Conservation (phyloP, 2,888 invertebrate genomes). For the Hemithea aestivaria region DNA sequence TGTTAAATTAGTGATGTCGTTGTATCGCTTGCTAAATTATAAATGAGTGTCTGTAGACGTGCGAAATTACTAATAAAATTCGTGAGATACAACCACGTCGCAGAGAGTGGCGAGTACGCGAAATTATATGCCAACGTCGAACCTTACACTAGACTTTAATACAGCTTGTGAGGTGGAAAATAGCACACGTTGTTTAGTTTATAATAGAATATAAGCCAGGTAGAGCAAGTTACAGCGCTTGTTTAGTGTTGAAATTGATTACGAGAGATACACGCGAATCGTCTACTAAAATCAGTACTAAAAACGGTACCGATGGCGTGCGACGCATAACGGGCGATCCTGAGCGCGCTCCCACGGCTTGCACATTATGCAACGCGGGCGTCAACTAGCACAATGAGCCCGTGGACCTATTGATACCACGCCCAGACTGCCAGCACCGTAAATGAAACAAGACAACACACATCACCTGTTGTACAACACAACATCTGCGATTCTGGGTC, state of each 20-base stretch:
- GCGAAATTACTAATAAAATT: slow-evolving; percentile 35
- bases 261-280: slow-evolving; percentile 68
- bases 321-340: slow-evolving; percentile 69
- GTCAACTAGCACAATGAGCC: slow-evolving; percentile 55
- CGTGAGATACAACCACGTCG: slow-evolving; percentile 46
- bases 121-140: slow-evolving; percentile 46
- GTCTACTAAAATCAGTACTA: slow-evolving; percentile 76
- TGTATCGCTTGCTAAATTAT: slow-evolving; percentile 24
- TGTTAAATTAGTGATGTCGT: too few relatives aligned
- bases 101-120: slow-evolving; percentile 43
- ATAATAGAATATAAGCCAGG: slow-evolving; percentile 60
- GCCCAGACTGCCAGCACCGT: slow-evolving; percentile 50
- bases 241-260: slow-evolving; percentile 64
- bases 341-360: slow-evolving; percentile 66
- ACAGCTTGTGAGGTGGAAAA: slow-evolving; percentile 54
- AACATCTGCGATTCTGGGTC: slow-evolving; percentile 18
- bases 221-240: slow-evolving; percentile 58
- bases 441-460: slow-evolving; percentile 42
- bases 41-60: slow-evolving; percentile 19
- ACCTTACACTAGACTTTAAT: slow-evolving; percentile 45
- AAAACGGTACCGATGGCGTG: slow-evolving; percentile 75
- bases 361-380: slow-evolving; percentile 70
- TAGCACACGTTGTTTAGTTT: slow-evolving; percentile 51
- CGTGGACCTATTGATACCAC: slow-evolving; percentile 45
- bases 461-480: slow-evolving; percentile 27